Base-by-base conservation (phyloP, 2,888 invertebrate species). In the Leucania comma region DNA sequence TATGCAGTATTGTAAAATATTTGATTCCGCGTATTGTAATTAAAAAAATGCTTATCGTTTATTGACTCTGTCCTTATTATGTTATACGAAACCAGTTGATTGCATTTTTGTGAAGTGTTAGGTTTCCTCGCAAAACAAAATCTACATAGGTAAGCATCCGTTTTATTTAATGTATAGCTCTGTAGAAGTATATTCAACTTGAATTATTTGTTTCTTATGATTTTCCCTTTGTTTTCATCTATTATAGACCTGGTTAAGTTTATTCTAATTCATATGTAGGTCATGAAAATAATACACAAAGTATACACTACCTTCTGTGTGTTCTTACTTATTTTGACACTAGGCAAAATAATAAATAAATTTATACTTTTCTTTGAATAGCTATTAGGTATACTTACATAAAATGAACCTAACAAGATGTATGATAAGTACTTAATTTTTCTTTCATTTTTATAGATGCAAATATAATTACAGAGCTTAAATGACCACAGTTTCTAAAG, bases 1-100 rank as follows among this genome's bases (percentile, higher is more conserved):
- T 81, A 83, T 92, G 90, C 85, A 82, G 83, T 88, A 87, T 88
- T 89, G 81, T 88, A 77, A 83, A 80, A 80, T 87, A 82, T 86
- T 87, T 86, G 82, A 83, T 81, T 68, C 78, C 84, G 80, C 82
- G 62, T 78, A 84, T 83, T 83, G 82, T 78, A 76, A 80, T 83
- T 87, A 80, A 85, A 42, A 76, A 83, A 67, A 76, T 88, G 83
- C 78, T 82, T 82, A 76, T 83, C 74, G 72, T 80, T 76, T 83
- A 86, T 82, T 90, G 80, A 89, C 79, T 86, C 78, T 59, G 75
- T 82, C 83, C 56, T 65, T 87, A 87, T 64, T 84, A 90, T 87
- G 89, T 71, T 86, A 80, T 81, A 87, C 87, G 88, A 90, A 89
- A 89, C 87, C 82, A 90, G 85, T 89, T 89, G 87, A 88, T 89